These are phyloP conservation scores for Hucho hucho DNA, from an alignment of 2,113 vertebrate species.

Conservation along the genomic window DNA sequence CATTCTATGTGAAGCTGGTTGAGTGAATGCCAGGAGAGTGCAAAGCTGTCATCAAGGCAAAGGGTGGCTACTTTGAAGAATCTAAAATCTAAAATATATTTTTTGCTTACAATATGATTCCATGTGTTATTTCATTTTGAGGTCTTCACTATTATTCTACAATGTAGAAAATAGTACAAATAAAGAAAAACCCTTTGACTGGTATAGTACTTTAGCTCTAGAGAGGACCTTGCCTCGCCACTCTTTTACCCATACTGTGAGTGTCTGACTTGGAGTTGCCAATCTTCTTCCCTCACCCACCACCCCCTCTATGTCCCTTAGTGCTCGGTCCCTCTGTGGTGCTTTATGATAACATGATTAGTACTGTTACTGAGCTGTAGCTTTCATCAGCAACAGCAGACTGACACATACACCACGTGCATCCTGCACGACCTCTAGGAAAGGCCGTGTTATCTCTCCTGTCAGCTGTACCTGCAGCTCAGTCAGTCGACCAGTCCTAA, in stretches of 20 bases:
- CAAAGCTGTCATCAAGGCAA: too few relatives aligned
- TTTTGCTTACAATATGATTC: too few relatives aligned
- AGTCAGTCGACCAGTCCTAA: conserved; percentile 36
- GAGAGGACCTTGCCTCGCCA: not conserved
- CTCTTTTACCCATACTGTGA: not conserved
- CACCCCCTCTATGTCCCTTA: conserved; percentile 3
- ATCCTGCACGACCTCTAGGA: conserved; percentile 34
- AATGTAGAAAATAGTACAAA: too few relatives aligned
- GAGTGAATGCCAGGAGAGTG: too few relatives aligned
- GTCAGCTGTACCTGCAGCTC: conserved; percentile 29
- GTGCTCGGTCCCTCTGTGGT: conserved; percentile 29
- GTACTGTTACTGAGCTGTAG: conserved; percentile 29
- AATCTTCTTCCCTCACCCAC: conserved; percentile 24
- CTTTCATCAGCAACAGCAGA: not conserved
- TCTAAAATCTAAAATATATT: too few relatives aligned
- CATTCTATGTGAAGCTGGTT: too few relatives aligned
- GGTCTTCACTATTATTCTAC: too few relatives aligned
- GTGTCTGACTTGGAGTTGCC: conserved; percentile 23
- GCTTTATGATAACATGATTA: conserved; percentile 50
- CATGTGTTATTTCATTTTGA: too few relatives aligned
- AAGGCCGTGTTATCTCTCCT: conserved; percentile 51
- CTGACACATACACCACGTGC: conserved; percentile 6
- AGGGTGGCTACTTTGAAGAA: too few relatives aligned
- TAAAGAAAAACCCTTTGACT: too few relatives aligned
- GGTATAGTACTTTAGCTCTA: not conserved